Conservation (phyloP, 2,113 vertebrate genomes). For the Melospiza georgiana region DNA sequence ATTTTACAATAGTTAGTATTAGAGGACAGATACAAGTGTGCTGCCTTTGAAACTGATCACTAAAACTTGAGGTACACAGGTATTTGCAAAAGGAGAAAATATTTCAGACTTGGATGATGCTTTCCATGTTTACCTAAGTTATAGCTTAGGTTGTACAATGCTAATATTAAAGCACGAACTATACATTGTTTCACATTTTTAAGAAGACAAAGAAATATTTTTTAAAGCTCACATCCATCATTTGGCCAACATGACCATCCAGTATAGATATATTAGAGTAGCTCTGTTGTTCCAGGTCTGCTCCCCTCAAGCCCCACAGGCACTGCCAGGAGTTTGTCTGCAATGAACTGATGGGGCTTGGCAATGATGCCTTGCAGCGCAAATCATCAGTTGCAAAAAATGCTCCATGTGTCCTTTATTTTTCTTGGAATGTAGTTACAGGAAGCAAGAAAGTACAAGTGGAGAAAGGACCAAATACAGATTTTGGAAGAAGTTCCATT, state of each 20-base stretch:
- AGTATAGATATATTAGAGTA: not conserved
- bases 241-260: not conserved
- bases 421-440: not conserved
- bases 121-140: not conserved
- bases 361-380: not conserved
- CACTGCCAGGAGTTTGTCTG: not conserved
- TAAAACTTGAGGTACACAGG: not conserved
- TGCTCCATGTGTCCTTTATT: not conserved
- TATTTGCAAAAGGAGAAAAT: not conserved
- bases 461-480: not conserved
- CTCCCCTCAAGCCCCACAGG: not conserved
- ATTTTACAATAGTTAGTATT: not conserved
- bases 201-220: not conserved
- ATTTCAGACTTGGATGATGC: not conserved
- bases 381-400: not conserved
- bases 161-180: not conserved
- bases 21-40: not conserved
- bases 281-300: not conserved
- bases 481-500: not conserved
- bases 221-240: not conserved
- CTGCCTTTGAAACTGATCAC: not conserved
- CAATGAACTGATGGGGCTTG: not conserved
- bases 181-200: not conserved
- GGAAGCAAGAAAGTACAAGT: not conserved
- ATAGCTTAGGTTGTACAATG: not conserved